These are phyloP conservation scores for Bradynema listronoti DNA, from an alignment of 1,140 invertebrate species.

Conservation along the genomic window DNA sequence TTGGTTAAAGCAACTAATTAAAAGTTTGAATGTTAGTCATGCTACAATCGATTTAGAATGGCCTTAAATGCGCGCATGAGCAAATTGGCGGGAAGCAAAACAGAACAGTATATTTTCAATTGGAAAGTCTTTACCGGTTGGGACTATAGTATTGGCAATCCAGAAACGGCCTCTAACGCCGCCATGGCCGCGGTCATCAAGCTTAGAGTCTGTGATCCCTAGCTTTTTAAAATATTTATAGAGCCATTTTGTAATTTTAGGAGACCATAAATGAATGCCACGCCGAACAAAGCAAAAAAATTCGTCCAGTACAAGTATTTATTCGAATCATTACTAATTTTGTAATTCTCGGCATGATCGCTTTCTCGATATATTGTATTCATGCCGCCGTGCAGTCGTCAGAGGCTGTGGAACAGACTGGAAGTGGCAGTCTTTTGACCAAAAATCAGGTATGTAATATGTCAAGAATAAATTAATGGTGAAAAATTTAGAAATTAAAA, in stretches of 20 bases:
- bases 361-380: constrained; percentile 54
- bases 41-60: constrained; percentile 64
- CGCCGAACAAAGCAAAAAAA: constrained; percentile 9
- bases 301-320: constrained; percentile 1
- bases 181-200: constrained; percentile 32
- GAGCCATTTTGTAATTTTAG: constrained; percentile 7
- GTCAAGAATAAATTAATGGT: not conserved
- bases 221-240: constrained; percentile 1
- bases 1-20: constrained; percentile 61
- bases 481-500: too few species aligned
- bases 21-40: not conserved
- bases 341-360: constrained; percentile 48
- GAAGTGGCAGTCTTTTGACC: constrained; percentile 44
- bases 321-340: constrained; percentile 21
- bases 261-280: constrained; percentile 32
- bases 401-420: constrained; percentile 48
- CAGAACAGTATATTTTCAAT: constrained; percentile 87
- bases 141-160: constrained; percentile 71
- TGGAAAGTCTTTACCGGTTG: constrained; percentile 94
- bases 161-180: constrained; percentile 46
- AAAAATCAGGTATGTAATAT: constrained; percentile 51
- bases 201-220: constrained; percentile 13
- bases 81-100: constrained; percentile 80
- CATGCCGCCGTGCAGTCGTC: constrained; percentile 49
- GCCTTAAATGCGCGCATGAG: constrained; percentile 85